A percentile compares a stretch with the other conserved stretches of the same genome.
Evolutionary conservation across 2,113 vertebrate species (phyloP).

Genomic region (Anser cygnoides): DNA sequence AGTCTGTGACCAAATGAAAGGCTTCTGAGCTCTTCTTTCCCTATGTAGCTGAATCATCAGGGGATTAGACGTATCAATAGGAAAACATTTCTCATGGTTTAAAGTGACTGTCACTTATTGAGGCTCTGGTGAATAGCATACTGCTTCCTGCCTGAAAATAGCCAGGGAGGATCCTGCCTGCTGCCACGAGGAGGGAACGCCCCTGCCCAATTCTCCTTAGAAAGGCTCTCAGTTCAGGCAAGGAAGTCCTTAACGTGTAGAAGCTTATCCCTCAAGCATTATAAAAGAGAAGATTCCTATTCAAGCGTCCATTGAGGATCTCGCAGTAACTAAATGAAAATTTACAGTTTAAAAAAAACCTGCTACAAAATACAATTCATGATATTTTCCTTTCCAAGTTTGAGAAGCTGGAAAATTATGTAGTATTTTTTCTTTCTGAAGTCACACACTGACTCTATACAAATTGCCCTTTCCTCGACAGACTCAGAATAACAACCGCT

Average conservation of each 20-base stretch:
- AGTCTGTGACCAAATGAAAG: not conserved
- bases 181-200: rapidly evolving
- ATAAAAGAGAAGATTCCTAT: not conserved
- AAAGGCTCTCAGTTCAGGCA: not conserved
- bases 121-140: not conserved
- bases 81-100: not conserved
- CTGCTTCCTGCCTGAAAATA: not conserved
- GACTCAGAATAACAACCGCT: not conserved
- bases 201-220: not conserved
- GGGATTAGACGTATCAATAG: not conserved
- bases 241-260: not conserved
- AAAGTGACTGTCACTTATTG: not conserved
- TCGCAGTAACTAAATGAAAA: not conserved
- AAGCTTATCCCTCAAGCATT: not conserved
- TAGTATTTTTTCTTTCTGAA: not conserved
- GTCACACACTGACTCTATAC: not conserved
- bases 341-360: not conserved
- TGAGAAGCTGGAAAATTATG: not conserved
- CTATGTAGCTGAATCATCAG: not conserved
- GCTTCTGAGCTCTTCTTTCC: not conserved
- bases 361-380: not conserved
- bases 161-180: not conserved
- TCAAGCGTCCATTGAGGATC: not conserved
- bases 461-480: not conserved
- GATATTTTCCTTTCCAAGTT: not conserved